Evolutionary conservation across 2,888 invertebrate genomes (phyloP).

Genomic region (Caenorhabditis sp.): DNA sequence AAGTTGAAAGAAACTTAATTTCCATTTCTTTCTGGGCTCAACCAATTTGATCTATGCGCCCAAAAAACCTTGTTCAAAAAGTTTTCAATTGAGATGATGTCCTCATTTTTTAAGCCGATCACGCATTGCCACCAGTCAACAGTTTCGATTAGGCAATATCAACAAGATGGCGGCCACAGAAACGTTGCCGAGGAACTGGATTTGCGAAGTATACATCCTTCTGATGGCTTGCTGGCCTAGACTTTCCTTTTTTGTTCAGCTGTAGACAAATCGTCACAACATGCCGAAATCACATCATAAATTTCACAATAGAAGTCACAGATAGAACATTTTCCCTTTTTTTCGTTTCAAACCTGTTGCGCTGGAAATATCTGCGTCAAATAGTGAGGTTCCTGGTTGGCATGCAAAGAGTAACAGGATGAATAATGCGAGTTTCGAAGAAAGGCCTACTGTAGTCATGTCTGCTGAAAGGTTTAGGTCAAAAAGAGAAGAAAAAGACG

Average conservation of each 20-base stretch:
- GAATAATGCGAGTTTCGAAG: conserved; percentile 32
- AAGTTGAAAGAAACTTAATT: no score
- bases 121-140: conserved; percentile 33
- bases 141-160: conserved; percentile 54
- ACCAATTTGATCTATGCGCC: no score
- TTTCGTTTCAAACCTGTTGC: conserved; percentile 51
- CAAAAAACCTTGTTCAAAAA: no score
- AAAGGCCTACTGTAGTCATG: conserved; percentile 31
- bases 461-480: conserved; percentile 26
- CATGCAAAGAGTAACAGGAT: conserved; percentile 41
- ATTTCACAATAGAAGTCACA: neutral
- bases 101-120: conserved; percentile 9
- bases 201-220: conserved; percentile 52
- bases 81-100: neutral
- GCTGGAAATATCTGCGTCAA: conserved; percentile 27
- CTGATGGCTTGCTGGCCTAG: conserved; percentile 28
- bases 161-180: conserved; percentile 40
- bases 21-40: no score
- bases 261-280: conserved; percentile 23
- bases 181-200: conserved; percentile 46
- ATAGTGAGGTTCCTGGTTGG: conserved; percentile 39
- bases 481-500: conserved; percentile 11
- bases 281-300: neutral
- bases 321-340: neutral
- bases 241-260: conserved; percentile 26